Evolutionary conservation across 1,140 invertebrate species (phyloP), one percentile per base, ranked within the genome.

Genomic region (Drosophila navojoa): DNA sequence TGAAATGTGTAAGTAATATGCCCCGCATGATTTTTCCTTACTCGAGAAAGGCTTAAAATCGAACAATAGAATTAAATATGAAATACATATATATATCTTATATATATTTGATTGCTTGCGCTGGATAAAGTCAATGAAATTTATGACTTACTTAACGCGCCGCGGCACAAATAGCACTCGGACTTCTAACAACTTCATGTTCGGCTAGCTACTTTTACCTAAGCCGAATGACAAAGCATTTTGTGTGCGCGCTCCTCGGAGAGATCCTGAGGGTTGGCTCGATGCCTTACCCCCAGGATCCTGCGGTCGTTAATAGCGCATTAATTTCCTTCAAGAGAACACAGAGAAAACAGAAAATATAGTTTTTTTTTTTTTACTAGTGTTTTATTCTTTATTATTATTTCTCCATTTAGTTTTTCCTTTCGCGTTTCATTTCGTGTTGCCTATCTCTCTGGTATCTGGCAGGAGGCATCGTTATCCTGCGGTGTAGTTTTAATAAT

Each of bases 81-180:
- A 84, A 80, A 80, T 75, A 82, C 74, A n/a, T 5, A 10, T 64
- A 77, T 63, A 69, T 32, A 61, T 71, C 50, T n/a, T 29, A 2
- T 9, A n/a, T 22, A n/a, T 50, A 47, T 32, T 68, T 38, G 70
- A 40, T 66, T 38, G 38, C 25, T 52, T 40, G 54, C 3, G 25
- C 60, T 62, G 87, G 87, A 90, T 89, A 90, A 87, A 79, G 82
- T 89, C 82, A 77, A 76, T 79, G 82, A 87, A 75, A 90, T 90
- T 90, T 90, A 90, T 81, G 89, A 87, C 89, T 84, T 90, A 73
- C 45, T 81, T 74, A 87, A 78, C 79, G 62, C 71, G 44, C n/a
- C 19, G 16, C 50, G 19, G 35, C 32, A 15, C 53, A 60, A 63
- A 60, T 45, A 57, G 45, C 68, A 35, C 27, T 16, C 27, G 29